phyloP scores from a whole-genome alignment of 2,113 vertebrate species.

The Macquaria australasica region DNA sequence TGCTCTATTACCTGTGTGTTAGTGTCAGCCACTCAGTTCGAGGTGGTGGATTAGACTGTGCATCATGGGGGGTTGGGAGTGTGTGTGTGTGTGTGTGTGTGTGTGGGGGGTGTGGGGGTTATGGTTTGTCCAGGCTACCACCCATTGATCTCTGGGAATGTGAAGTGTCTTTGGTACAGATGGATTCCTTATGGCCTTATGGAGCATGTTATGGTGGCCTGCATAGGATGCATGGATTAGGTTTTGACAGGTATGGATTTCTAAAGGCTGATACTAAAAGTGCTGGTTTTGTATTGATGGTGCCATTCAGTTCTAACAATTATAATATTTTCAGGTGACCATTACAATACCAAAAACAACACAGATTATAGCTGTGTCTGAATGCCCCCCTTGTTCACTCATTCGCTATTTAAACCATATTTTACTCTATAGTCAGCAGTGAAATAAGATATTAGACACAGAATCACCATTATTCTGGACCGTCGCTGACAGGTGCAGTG shows the following conservation, averaged over 20 bases:
- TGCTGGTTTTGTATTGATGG: slow-evolving; percentile 23
- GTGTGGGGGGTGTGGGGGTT: slow-evolving; percentile 57
- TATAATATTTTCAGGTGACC: slow-evolving; percentile 1
- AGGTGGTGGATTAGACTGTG: slow-evolving; percentile 29
- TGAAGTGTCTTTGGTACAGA: slow-evolving; percentile 63
- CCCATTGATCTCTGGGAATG: slow-evolving; percentile 78
- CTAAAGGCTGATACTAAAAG: slow-evolving; percentile 4
- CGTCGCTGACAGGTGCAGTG: neutral
- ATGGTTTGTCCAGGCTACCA: slow-evolving; percentile 45
- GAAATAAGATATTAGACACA: neutral
- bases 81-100: no score
- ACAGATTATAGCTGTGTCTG: neutral
- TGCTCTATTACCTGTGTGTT: slow-evolving; percentile 76
- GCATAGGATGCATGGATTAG: slow-evolving; percentile 50
- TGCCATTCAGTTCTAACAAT: neutral
- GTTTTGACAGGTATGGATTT: slow-evolving; percentile 51
- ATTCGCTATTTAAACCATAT: neutral
- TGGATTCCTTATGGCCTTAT: slow-evolving; percentile 41
- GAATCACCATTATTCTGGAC: neutral
- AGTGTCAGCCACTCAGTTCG: slow-evolving; percentile 62
- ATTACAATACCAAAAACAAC: slow-evolving; percentile 6
- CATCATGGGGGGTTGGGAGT: neutral
- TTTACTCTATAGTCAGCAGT: neutral
- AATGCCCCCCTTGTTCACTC: neutral
- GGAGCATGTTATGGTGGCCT: slow-evolving; percentile 40